Evolutionary conservation across 2,888 invertebrate species (phyloP).

Genomic region (Acrobasis repandana): DNA sequence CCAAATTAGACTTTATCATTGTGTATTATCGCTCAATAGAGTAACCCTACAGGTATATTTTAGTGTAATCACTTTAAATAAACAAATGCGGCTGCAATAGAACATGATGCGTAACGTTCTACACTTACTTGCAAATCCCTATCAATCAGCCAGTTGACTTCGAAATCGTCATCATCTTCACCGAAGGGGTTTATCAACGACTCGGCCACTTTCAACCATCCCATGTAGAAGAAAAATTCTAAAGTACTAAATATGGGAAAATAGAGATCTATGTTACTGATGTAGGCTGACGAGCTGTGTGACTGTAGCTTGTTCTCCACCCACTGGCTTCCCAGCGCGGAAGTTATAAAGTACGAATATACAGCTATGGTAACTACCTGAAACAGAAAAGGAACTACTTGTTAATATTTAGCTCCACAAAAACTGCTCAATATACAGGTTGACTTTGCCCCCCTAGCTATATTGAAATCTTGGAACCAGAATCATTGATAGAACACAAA

Average conservation of each 20-base stretch:
- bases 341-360: slow-evolving; percentile 95
- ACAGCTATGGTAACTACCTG: slow-evolving; percentile 95
- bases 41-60: too few species aligned
- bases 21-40: too few species aligned
- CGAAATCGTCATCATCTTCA: slow-evolving; percentile 95
- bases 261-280: slow-evolving; percentile 90
- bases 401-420: slow-evolving; percentile 1
- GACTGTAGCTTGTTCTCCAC: slow-evolving; percentile 82
- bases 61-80: too few species aligned
- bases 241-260: slow-evolving; percentile 95
- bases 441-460: too few species aligned
- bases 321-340: slow-evolving; percentile 95
- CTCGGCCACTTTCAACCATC: slow-evolving; percentile 96
- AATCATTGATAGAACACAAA: too few species aligned
- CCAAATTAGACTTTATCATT: too few species aligned
- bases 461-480: too few species aligned
- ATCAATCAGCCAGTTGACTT: slow-evolving; percentile 96
- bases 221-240: slow-evolving; percentile 94
- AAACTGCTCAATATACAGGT: too few species aligned
- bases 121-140: slow-evolving; percentile 89
- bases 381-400: slow-evolving; percentile 37
- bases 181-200: slow-evolving; percentile 95
- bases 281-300: slow-evolving; percentile 52
- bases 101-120: not conserved
- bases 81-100: not conserved